phyloP scores from a whole-genome alignment of 2,888 invertebrate genomes.

The Mellilla xanthometata region DNA sequence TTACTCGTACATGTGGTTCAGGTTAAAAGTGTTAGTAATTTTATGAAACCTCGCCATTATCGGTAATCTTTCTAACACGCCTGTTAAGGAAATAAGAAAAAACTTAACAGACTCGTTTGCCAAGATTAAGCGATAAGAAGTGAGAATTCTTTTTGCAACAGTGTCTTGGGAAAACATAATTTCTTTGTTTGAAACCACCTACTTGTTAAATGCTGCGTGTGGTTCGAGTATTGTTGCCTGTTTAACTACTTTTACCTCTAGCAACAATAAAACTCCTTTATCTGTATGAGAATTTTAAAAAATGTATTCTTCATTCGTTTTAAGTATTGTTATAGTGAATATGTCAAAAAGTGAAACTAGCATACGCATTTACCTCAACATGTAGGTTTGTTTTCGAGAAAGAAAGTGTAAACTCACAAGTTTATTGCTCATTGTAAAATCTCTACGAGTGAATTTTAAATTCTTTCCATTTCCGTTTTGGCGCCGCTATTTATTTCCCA shows the following conservation, averaged over 20 bases:
- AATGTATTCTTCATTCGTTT: too few species aligned
- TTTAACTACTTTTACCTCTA: not conserved
- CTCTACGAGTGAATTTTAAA: too few species aligned
- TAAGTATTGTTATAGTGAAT: too few species aligned
- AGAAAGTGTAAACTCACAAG: too few species aligned
- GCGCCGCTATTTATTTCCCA: conserved; percentile 43
- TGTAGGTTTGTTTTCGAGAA: too few species aligned
- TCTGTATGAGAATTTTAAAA: too few species aligned
- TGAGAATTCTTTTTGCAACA: conserved; percentile 45
- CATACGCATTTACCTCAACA: too few species aligned
- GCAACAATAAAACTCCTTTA: too few species aligned
- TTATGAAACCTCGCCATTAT: conserved; percentile 37
- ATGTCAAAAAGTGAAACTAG: too few species aligned
- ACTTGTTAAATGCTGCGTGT: conserved; percentile 49
- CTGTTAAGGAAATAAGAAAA: conserved; percentile 43
- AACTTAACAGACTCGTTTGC: conserved; percentile 32
- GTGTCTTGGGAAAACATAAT: conserved; percentile 41
- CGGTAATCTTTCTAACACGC: conserved; percentile 46
- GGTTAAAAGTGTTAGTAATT: not conserved
- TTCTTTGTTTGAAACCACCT: conserved; percentile 39
- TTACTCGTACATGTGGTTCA: not conserved
- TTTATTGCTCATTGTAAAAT: too few species aligned
- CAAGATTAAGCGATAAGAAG: conserved; percentile 46
- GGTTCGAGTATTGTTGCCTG: conserved; percentile 43
- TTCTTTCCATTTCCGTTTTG: conserved; percentile 8